A percentile compares a stretch with the other conserved stretches of the same genome.
phyloP scores from a whole-genome alignment of 2,888 invertebrate genomes.

The Octonoba sinensis region DNA sequence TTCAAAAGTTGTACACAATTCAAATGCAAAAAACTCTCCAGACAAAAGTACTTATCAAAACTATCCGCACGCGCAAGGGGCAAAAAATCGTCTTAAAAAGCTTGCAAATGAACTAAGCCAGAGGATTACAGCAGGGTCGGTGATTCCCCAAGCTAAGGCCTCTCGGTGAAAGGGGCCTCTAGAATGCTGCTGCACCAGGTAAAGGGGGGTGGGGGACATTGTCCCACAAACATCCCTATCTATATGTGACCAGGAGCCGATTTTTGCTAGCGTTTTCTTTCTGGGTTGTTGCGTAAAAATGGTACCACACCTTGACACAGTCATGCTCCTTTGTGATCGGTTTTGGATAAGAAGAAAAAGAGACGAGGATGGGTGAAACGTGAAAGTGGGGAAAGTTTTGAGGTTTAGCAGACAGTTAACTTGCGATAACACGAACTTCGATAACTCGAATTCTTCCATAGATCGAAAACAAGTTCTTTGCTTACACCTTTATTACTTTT shows the following conservation, averaged over 20 bases:
- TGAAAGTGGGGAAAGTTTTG: background rate
- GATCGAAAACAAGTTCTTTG: too few species aligned
- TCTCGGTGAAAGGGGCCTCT: constrained; percentile 2
- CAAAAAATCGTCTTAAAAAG: background rate
- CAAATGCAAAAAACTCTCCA: background rate
- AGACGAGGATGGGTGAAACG: too few species aligned
- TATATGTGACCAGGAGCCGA: constrained; percentile 27
- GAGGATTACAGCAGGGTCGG: constrained; percentile 9
- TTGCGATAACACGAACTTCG: too few species aligned
- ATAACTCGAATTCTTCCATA: too few species aligned
- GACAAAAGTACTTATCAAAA: background rate
- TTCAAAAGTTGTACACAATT: too few species aligned
- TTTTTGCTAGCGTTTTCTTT: constrained; percentile 17
- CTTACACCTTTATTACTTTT: too few species aligned
- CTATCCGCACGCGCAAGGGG: constrained; percentile 28
- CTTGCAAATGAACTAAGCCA: background rate
- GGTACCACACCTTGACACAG: constrained; percentile 25
- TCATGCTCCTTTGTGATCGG: too few species aligned
- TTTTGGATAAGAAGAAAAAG: too few species aligned
- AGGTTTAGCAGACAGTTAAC: too few species aligned
- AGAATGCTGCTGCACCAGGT: too few species aligned
- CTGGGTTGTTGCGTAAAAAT: constrained; percentile 22
- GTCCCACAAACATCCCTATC: constrained; percentile 14
- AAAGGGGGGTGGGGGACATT: constrained; percentile 20
- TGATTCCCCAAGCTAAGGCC: constrained; percentile 30